phyloP scores from a whole-genome alignment of 2,888 invertebrate species.

The Patella depressa region DNA sequence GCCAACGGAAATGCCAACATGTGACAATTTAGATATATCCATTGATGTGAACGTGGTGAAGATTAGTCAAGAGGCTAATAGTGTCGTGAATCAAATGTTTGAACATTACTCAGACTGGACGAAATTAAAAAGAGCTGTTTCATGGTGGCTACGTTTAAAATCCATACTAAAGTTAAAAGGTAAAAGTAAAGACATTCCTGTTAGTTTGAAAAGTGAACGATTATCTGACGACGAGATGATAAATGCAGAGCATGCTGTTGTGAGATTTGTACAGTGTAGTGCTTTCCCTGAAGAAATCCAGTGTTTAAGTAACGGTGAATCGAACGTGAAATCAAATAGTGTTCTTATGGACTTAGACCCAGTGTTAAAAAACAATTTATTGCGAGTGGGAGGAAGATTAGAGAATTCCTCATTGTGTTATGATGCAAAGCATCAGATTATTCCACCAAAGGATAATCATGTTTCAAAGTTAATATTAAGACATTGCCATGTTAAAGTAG shows the following conservation, averaged over 20 bases:
- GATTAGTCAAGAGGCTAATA: not conserved
- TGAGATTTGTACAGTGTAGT: no score
- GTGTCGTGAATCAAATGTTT: not conserved
- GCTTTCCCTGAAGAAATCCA: no score
- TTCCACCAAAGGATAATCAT: slow-evolving; percentile 40
- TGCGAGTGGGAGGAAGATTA: slow-evolving; percentile 37
- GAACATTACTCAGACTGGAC: not conserved
- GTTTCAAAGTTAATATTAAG: slow-evolving; percentile 35
- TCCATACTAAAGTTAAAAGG: no score
- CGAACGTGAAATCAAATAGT: no score
- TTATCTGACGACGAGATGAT: no score
- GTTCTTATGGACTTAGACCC: slow-evolving; percentile 21
- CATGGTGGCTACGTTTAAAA: not conserved
- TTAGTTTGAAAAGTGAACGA: not conserved
- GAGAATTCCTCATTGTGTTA: slow-evolving; percentile 23
- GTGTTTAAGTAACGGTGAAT: no score
- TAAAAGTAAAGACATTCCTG: no score
- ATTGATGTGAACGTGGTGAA: slow-evolving; percentile 14
- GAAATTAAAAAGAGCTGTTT: not conserved
- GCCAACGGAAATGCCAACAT: not conserved
- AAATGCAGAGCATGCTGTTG: no score
- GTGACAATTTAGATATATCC: not conserved
- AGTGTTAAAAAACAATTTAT: slow-evolving; percentile 23
- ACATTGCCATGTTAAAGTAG: slow-evolving; percentile 31
- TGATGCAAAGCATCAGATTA: slow-evolving; percentile 36